Base-by-base conservation (phyloP, 2,888 invertebrate genomes). In the Atherix ibis region DNA sequence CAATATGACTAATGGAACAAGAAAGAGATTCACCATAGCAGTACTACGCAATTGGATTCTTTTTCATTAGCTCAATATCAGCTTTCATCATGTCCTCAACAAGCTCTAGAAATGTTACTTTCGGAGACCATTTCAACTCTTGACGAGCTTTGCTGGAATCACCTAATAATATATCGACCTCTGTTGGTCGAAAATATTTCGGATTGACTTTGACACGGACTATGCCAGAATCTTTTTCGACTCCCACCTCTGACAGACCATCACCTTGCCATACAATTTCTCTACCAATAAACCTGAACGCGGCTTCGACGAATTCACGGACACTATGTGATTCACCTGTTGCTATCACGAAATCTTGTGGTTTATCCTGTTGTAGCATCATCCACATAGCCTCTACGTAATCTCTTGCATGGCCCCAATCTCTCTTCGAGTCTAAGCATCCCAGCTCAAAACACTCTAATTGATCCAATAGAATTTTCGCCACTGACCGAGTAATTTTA, bases 381-480 rank as follows among this genome's bases (percentile, higher is more conserved):
- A 92, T 64, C 95, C 97, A 99, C 98, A 99, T 99, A 1, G 95
- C 98, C 81, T 92, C 85, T 5, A 95, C 85, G 58, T 92, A 95
- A 63, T 95, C 95, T 60, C 76, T 83, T 2, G 91, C 91, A 60
- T 91, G 91, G 5, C 98, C 98, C 98, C 98, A 99, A 62, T 99
- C 98, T 49, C 98, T 70, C 55, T 83, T 80, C 12, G 97, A 83
- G 58, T 95, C 92, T 50, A 98, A 64, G 58, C 92, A 94, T 13
- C 98, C 98, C 38, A 99, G 66, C 55, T 94, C 91, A 34, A 97
- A 62, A 40, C 64, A 69, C 40, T 88, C 78, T 57, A 89, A 73
- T 40, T 88, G 74, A 0, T 91, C 89, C 6, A 94, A 68, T 36
- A 73, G 71, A 47, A 99, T 97, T 67, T 98, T 98, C 6, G 98